phyloP scores from a whole-genome alignment of 2,797 vertebrate species.

The Yasuhikotakia modesta region DNA sequence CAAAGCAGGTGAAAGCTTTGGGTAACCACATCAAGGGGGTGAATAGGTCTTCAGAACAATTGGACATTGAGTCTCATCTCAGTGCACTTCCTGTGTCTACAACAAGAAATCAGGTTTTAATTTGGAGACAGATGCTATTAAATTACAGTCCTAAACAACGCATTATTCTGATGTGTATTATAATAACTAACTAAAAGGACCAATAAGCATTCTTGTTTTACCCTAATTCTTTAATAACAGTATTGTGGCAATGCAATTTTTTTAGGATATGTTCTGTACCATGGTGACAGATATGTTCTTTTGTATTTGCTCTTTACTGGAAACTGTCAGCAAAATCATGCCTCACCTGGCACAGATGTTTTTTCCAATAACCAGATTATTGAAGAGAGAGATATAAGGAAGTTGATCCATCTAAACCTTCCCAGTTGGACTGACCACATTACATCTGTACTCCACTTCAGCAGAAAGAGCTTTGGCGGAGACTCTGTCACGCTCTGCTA shows the following conservation, averaged over 20 bases:
- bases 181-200: not conserved
- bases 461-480: slow-evolving; percentile 37
- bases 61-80: slow-evolving; percentile 46
- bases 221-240: no score
- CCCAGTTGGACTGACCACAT: slow-evolving; percentile 46
- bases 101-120: slow-evolving; percentile 44
- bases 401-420: slow-evolving; percentile 60
- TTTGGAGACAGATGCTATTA: slow-evolving; percentile 29
- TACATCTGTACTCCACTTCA: slow-evolving; percentile 56
- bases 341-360: slow-evolving; percentile 43
- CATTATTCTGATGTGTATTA: not conserved
- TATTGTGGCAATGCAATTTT: not conserved
- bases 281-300: not conserved
- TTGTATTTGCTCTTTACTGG: slow-evolving; percentile 25
- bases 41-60: slow-evolving; percentile 49
- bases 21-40: slow-evolving; percentile 39
- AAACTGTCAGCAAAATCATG: slow-evolving; percentile 19
- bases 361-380: slow-evolving; percentile 54
- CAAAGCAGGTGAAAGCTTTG: slow-evolving; percentile 41
- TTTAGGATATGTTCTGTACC: not conserved
- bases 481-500: slow-evolving; percentile 53
- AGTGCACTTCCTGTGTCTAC: slow-evolving; percentile 38
- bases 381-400: slow-evolving; percentile 32
- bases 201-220: not conserved
- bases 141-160: slow-evolving; percentile 10